Evolutionary conservation across 1,140 invertebrate genomes (phyloP).

Genomic region (Drosophila mayri): DNA sequence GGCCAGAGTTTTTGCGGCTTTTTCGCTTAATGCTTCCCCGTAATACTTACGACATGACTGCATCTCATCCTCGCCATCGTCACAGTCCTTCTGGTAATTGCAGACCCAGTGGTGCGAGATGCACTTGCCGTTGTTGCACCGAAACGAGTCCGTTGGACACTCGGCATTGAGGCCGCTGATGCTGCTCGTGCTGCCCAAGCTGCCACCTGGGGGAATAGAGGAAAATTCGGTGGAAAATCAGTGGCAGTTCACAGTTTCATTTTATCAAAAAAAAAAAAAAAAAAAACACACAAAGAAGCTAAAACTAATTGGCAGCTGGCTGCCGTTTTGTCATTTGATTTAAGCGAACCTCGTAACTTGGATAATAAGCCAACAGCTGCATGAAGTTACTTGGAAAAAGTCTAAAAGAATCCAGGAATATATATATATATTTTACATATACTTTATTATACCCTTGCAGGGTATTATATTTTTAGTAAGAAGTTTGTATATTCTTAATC

Average conservation of each 20-base stretch:
- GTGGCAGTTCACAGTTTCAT: constrained; percentile 4
- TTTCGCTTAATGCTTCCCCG: not conserved
- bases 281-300: not conserved
- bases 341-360: constrained; percentile 32
- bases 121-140: constrained; percentile 93
- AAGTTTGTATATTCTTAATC: too few species aligned
- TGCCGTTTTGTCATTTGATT: constrained; percentile 55
- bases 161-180: constrained; percentile 63
- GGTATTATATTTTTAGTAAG: too few species aligned
- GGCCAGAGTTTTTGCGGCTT: constrained; percentile 5
- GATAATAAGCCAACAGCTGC: constrained; percentile 19
- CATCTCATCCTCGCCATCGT: constrained; percentile 95
- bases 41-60: constrained; percentile 93
- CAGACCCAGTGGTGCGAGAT: constrained; percentile 93
- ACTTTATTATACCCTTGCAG: too few species aligned
- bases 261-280: not conserved
- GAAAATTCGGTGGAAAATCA: constrained; percentile 11
- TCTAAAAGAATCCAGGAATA: not conserved
- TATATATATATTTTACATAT: not conserved
- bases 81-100: constrained; percentile 96
- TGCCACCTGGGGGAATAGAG: constrained; percentile 44
- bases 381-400: not conserved
- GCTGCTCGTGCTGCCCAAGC: constrained; percentile 43
- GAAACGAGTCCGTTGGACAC: constrained; percentile 91
- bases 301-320: constrained; percentile 28